Evolutionary conservation across 1,140 invertebrate species (phyloP), one percentile per base, ranked within the genome.

Genomic region (Antheraea pernyi): DNA sequence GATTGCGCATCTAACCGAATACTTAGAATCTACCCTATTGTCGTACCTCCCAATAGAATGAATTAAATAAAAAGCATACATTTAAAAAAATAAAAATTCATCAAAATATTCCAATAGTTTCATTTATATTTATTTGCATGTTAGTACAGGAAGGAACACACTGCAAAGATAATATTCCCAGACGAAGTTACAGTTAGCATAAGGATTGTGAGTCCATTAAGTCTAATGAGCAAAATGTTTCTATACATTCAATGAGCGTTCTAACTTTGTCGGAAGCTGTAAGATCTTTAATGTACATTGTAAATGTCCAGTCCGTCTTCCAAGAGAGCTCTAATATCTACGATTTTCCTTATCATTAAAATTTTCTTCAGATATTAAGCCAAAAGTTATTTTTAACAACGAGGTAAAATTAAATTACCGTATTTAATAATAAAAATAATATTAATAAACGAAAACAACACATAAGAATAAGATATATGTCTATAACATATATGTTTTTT

Each of bases 1-100:
- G 22, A 65, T 70, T 70, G 59, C 36, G 30, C 66, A 36, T 37
- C 30, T 10, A 39, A 42, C 63, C 30, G 8, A 60, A 60, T 42
- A 42, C 39, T 42, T 42, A 3, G 11, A 42, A 11, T 42, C 39
- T 11, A 3, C 2, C 11, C 39, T 10, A 11, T 42, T 42, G 8
- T 42, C 39, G 39, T 42, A 42, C 7, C 11, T 42, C 7, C 7
- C 11, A 42, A 42, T 42, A 42, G 39, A 0, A 42, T 42, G 0
- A 11, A 42, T 42, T 42, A 2, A 42, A 42, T 42, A 10, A 42
- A 42, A 8, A 42, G 39, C 8, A 16, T 53, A 16, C 6, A 2
- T 53, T 53, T 53, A 6, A 2, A 16, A 53, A 16, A 53, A 1
- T 16, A 53, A 2, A 53, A 16, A 53, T 53, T 10, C 39, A 3